These are phyloP conservation scores for Pholis gunnellus DNA, from an alignment of 2,113 vertebrate species.

Conservation along the genomic window DNA sequence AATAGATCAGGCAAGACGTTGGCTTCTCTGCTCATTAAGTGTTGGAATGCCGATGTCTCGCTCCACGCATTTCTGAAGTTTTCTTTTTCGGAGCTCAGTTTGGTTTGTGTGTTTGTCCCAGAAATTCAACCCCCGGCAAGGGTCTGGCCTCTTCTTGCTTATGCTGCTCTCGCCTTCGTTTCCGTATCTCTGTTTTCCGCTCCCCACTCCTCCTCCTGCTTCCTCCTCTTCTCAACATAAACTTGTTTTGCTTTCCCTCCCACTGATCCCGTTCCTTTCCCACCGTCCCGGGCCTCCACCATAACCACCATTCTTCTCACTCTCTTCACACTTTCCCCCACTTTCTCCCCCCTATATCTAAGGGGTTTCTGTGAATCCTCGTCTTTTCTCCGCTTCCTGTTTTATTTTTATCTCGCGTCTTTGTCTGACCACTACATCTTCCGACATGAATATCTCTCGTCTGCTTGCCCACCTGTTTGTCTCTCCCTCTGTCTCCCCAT, in stretches of 20 bases:
- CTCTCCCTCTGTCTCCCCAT: slow-evolving; percentile 30
- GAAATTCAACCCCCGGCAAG: slow-evolving; percentile 48
- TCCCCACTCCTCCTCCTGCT: slow-evolving; percentile 62
- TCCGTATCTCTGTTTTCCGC: slow-evolving; percentile 76
- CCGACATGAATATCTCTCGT: slow-evolving; percentile 34
- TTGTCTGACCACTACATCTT: neutral
- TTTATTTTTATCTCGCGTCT: slow-evolving; percentile 30
- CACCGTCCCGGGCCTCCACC: slow-evolving; percentile 52
- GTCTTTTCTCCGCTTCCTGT: neutral
- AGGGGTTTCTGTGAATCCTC: slow-evolving; percentile 17
- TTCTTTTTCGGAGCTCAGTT: slow-evolving; percentile 20
- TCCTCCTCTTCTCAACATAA: slow-evolving; percentile 73
- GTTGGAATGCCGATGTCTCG: slow-evolving; percentile 57
- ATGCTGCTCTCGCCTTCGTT: slow-evolving; percentile 67
- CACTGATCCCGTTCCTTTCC: slow-evolving; percentile 69
- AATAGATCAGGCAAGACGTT: slow-evolving; percentile 50
- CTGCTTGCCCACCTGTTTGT: slow-evolving; percentile 55
- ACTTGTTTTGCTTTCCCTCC: slow-evolving; percentile 81
- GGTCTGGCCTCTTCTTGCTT: slow-evolving; percentile 53
- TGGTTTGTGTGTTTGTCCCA: slow-evolving; percentile 54
- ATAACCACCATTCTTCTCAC: slow-evolving; percentile 10
- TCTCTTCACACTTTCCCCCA: slow-evolving; percentile 45
- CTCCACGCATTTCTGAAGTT: slow-evolving; percentile 29
- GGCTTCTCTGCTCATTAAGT: slow-evolving; percentile 50
- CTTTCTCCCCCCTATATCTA: neutral